phyloP scores from a whole-genome alignment of 2,113 vertebrate genomes.

The Psilopogon haemacephalus region DNA sequence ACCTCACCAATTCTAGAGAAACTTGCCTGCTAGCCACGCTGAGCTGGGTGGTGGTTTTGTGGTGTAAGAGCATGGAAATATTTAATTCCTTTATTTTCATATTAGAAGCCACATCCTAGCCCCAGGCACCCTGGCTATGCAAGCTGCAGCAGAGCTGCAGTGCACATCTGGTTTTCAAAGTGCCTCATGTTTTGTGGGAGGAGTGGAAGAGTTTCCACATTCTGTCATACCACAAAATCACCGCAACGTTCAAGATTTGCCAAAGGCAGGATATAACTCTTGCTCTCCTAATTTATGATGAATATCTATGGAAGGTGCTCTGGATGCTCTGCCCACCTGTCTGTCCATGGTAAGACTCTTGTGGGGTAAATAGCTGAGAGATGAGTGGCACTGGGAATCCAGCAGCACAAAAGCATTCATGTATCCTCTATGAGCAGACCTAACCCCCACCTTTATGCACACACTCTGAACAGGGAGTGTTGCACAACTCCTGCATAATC shows the following conservation, averaged over 20 bases:
- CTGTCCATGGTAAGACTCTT: neutral
- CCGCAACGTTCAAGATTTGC: neutral
- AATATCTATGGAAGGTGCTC: neutral
- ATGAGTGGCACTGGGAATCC: neutral
- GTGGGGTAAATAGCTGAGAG: neutral
- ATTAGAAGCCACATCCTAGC: neutral
- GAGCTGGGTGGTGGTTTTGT: neutral
- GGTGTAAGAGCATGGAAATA: neutral
- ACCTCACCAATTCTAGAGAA: neutral
- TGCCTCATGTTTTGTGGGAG: neutral
- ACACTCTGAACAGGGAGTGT: accelerated
- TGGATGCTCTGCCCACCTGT: neutral
- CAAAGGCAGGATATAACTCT: neutral
- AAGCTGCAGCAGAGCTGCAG: neutral
- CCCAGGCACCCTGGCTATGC: accelerated
- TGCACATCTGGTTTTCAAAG: neutral
- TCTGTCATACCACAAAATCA: neutral
- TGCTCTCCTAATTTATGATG: neutral
- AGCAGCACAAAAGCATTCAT: neutral
- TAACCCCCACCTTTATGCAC: neutral
- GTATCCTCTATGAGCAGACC: neutral
- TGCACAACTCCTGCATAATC: accelerated
- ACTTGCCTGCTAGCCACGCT: accelerated
- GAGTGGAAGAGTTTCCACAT: neutral
- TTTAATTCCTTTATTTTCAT: neutral